Base-by-base conservation (phyloP, 2,113 vertebrate species). In the Lagopus leucura region DNA sequence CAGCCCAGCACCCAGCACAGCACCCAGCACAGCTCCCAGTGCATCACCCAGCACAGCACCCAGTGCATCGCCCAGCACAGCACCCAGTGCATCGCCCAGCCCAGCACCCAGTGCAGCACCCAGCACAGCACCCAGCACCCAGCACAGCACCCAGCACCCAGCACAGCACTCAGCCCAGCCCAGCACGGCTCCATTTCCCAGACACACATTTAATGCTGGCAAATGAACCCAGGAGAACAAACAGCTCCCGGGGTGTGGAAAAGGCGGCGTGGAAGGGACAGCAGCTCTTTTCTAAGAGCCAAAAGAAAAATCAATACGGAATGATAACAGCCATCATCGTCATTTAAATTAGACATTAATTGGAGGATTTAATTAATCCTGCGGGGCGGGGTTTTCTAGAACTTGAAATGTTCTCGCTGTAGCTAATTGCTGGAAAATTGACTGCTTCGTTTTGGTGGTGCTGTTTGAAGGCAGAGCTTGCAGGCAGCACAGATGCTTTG, bases 311-410 rank as follows among this genome's bases (percentile, higher is more conserved):
- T 94, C 94, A 94, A 87, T 95, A 94, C 55, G 90, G 92, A 97
- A 97, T 65, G 85, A 89, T 96, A 98, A 94, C 95, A 96, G 94
- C 92, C 86, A 86, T 91, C 97, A 94, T 93, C 69, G 5, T 95
- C 87, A 80, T 95, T 96, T 97, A 98, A 98, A 98, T 87, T 74
- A 95, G 95, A 77, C 96, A 94, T 98, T 97, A 97, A 97, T 96
- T 96, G 97, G 97, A 87, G 93, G 96, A 93, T 93, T 97, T 97
- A 97, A 98, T 98, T 97, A 98, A 96, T 96, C 89, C 66, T 40
- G 73, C 1, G 0, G 38, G 92, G 92, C 6, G 91, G 86, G 55
- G 90, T 34, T 95, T 80, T 45, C 86, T 42, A 88, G 16, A 65
- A 38, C 63, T 84, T 85, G 89, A 79, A 90, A 89, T 55, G 79